Evolutionary conservation across 2,797 vertebrate genomes (phyloP).

Genomic region (Pristis pectinata): DNA sequence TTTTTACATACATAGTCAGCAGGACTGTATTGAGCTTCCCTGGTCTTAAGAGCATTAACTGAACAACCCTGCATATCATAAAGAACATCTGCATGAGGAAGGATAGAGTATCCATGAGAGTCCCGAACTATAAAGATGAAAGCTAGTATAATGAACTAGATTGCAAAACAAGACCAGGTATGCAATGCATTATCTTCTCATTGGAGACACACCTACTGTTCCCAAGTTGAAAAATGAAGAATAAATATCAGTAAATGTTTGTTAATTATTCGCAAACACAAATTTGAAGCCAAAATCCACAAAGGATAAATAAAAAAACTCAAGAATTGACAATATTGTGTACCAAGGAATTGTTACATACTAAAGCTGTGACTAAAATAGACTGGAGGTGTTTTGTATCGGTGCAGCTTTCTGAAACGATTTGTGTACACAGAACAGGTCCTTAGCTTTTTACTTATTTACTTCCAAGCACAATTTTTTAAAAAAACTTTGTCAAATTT

Average conservation of each 20-base stretch:
- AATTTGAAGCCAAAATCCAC: not conserved
- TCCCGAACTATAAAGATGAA: not conserved
- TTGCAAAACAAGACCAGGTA: not conserved
- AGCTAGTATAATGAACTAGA: conserved; percentile 12
- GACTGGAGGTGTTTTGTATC: not conserved
- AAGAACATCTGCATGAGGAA: not conserved
- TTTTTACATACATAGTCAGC: conserved; percentile 25
- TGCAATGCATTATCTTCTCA: not conserved
- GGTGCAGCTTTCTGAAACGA: not conserved
- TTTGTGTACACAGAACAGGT: not conserved
- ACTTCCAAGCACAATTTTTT: no score
- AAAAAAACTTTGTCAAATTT: no score
- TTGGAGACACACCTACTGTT: not conserved
- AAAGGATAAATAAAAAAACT: not conserved
- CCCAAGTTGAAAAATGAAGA: not conserved
- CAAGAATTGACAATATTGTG: not conserved
- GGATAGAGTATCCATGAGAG: not conserved
- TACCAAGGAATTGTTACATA: not conserved
- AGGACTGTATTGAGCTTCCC: not conserved
- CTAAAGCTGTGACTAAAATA: not conserved
- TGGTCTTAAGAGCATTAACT: not conserved
- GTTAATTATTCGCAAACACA: not conserved
- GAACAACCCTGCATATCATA: conserved; percentile 26
- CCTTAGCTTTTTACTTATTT: not conserved
- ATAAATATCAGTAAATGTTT: not conserved